phyloP scores from a whole-genome alignment of 2,113 vertebrate genomes.

The Paramisgurnus dabryanus region DNA sequence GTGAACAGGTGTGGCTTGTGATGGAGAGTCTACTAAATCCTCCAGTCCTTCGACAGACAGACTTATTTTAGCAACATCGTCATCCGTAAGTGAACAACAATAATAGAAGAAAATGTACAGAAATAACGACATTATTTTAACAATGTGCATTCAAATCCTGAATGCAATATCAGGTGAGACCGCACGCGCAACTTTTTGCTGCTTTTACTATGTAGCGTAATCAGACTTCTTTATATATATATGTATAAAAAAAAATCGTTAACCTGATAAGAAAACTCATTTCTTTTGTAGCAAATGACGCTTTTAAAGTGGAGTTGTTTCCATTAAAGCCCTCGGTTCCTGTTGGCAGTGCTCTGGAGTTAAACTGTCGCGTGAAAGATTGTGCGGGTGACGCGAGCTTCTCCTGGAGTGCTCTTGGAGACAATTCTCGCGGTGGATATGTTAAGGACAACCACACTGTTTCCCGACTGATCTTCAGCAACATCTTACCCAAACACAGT shows the following conservation, averaged over 20 bases:
- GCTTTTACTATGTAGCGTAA: background rate
- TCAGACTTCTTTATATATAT: background rate
- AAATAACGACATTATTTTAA: background rate
- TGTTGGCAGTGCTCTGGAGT: background rate
- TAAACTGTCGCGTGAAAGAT: background rate
- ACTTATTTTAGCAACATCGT: no score
- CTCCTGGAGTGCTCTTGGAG: rapidly evolving
- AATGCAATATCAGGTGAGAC: background rate
- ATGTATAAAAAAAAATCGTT: background rate
- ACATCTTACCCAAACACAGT: background rate
- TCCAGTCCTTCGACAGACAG: no score
- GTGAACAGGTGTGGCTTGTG: no score
- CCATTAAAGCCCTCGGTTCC: background rate
- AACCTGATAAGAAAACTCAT: background rate
- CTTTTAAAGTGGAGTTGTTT: background rate
- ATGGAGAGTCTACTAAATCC: background rate
- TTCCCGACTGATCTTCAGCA: background rate
- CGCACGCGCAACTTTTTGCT: background rate
- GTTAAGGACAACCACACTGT: rapidly evolving
- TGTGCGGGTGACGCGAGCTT: background rate
- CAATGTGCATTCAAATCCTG: background rate
- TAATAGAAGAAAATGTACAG: background rate
- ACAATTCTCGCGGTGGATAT: background rate
- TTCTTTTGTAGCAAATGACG: background rate
- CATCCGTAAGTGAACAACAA: background rate